These are phyloP conservation scores for Labrus mixtus DNA, from an alignment of 2,113 vertebrate genomes.

Conservation along the genomic window DNA sequence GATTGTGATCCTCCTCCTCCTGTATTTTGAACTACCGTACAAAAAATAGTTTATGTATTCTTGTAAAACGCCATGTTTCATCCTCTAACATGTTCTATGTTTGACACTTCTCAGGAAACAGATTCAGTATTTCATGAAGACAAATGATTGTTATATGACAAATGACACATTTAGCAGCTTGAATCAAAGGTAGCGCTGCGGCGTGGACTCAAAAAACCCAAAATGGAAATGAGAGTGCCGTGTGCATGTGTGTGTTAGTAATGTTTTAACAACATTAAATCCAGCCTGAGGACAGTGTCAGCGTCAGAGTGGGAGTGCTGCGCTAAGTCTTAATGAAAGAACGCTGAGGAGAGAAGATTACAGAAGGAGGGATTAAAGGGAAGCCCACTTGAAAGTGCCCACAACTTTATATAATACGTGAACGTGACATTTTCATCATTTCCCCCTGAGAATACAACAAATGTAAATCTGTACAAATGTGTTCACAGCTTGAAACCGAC, in stretches of 20 bases:
- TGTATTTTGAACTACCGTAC: no score
- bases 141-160: background rate
- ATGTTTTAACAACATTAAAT: constrained; percentile 27
- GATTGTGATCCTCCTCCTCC: background rate
- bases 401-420: background rate
- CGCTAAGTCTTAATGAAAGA: background rate
- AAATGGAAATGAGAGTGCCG: background rate
- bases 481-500: background rate
- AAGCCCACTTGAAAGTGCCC: background rate
- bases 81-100: background rate
- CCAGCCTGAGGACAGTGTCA: constrained; percentile 3
- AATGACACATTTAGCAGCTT: background rate
- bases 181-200: background rate
- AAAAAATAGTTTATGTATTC: background rate
- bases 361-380: background rate
- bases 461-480: background rate
- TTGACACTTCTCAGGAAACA: background rate
- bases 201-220: background rate
- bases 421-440: background rate
- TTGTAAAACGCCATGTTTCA: background rate
- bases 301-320: background rate
- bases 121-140: background rate
- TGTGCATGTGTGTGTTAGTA: constrained; percentile 38
- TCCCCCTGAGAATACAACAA: background rate
- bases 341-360: background rate